These are phyloP conservation scores for Haliclona indistincta DNA, from an alignment of 37 sponge, comb jelly and placozoan genomes.

Conservation along the genomic window DNA sequence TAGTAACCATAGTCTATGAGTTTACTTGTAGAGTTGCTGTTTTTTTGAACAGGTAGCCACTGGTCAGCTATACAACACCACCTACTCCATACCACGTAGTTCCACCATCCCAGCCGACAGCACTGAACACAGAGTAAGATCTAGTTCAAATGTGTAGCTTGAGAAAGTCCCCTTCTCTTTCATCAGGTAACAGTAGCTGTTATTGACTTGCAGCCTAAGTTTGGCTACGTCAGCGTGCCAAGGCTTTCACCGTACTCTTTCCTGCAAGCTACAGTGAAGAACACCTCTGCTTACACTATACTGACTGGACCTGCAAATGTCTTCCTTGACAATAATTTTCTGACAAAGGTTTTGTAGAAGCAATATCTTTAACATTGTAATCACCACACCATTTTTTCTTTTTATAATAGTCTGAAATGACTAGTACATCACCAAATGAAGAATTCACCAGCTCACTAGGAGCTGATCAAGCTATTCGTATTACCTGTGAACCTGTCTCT, in stretches of 20 bases:
- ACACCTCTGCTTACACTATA: constrained; percentile 53
- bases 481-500: constrained; percentile 45
- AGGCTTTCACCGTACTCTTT: constrained; percentile 57
- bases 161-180: background rate
- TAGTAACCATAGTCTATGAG: too few relatives aligned
- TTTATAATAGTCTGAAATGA: constrained; percentile 27
- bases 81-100: constrained; percentile 37
- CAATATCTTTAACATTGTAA: background rate
- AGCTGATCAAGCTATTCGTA: constrained; percentile 58
- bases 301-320: constrained; percentile 68
- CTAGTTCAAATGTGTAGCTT: too few relatives aligned
- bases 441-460: constrained; percentile 54
- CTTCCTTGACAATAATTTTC: constrained; percentile 67
- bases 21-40: background rate
- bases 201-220: constrained; percentile 31
- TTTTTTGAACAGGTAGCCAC: constrained; percentile 18
- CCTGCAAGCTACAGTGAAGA: constrained; percentile 54
- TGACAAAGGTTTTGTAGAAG: constrained; percentile 40
- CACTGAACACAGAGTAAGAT: constrained; percentile 45
- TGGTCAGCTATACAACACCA: constrained; percentile 46
- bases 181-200: constrained; percentile 56
- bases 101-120: constrained; percentile 58
- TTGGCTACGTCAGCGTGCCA: constrained; percentile 52
- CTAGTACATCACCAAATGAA: constrained; percentile 47
- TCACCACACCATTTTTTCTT: too few relatives aligned